Base-by-base conservation (phyloP, 1,140 invertebrate genomes). In the Danaus plexippus region DNA sequence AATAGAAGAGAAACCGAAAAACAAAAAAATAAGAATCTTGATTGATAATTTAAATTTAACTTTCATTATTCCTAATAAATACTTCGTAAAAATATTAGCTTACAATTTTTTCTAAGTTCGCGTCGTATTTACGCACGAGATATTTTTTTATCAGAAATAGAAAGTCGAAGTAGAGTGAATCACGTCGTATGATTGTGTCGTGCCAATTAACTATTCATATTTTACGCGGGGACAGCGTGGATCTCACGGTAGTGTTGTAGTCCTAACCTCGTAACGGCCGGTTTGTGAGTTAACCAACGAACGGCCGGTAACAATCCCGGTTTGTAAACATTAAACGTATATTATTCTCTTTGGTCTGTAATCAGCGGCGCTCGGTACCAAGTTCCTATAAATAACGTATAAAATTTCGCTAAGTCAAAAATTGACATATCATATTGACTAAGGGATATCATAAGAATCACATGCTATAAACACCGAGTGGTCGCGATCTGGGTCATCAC, bases 321-420 rank as follows among this genome's bases (percentile, higher is more conserved):
- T 81, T 15, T 15, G 3, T 86, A 83, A 83, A 75, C 82, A 82
- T 71, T 83, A 75, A 75, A 73, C 77, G 77, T 84, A 80, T 83
- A 80, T 78, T 74, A 69, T 71, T 83, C 80, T 85, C 81, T 87
- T 87, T 87, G 84, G 84, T 87, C 77, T 85, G 75, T 66, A 74
- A 73, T 67, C 75, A 71, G 76, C 72, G 75, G 82, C 74, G 77
- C 63, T 73, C 78, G 74, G 80, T 80, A 77, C 67, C 78, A 63
- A 73, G 69, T 79, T 57, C 74, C 73, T 85, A 81, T 85, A 84
- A 82, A 85, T 73, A 82, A 86, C 69, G 79, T 87, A 85, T 86
- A 87, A 87, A 87, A 86, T 84, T 87, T 87, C 72, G 77, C 84
- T 87, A 87, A 85, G 81, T 87, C 80, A 87, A 80, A 85, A 87